These are phyloP conservation scores for Scaptomyza caliginosa DNA, from an alignment of 2,888 invertebrate species.

Conservation along the genomic window DNA sequence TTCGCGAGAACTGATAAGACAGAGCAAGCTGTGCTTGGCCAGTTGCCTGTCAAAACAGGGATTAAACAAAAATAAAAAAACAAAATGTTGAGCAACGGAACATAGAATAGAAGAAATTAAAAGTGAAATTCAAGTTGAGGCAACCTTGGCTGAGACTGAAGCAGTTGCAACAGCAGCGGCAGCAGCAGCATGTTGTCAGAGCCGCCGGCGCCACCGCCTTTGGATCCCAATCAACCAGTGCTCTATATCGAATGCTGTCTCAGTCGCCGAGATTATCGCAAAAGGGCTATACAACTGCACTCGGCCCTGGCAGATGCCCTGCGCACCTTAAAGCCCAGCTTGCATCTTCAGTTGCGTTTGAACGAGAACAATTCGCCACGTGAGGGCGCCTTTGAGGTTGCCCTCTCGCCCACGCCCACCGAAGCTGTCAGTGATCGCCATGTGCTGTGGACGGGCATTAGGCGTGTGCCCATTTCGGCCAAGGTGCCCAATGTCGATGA, in stretches of 20 bases:
- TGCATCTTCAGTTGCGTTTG: slow-evolving; percentile 61
- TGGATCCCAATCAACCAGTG: slow-evolving; percentile 65
- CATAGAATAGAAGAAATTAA: neutral
- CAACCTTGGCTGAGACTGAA: neutral
- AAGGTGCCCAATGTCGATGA: slow-evolving; percentile 74
- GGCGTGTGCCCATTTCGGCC: slow-evolving; percentile 46
- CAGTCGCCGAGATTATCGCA: slow-evolving; percentile 52
- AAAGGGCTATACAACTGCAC: slow-evolving; percentile 64
- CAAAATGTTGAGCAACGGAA: slow-evolving; percentile 16
- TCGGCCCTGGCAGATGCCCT: slow-evolving; percentile 59
- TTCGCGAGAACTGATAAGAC: slow-evolving; percentile 39
- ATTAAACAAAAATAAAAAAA: neutral
- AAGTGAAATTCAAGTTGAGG: slow-evolving; percentile 8
- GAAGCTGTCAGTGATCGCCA: slow-evolving; percentile 21
- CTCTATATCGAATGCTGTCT: slow-evolving; percentile 77
- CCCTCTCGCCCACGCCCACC: slow-evolving; percentile 51
- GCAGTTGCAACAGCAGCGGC: neutral
- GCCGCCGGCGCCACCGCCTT: slow-evolving; percentile 10
- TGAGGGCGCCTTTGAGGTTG: slow-evolving; percentile 73
- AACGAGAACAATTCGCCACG: slow-evolving; percentile 63
- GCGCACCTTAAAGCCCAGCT: slow-evolving; percentile 43
- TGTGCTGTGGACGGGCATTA: slow-evolving; percentile 71
- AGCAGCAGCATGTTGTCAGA: neutral
- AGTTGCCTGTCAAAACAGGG: slow-evolving; percentile 52
- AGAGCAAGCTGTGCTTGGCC: slow-evolving; percentile 31